phyloP scores from a whole-genome alignment of 2,888 invertebrate genomes.

The Lissonota sp. region DNA sequence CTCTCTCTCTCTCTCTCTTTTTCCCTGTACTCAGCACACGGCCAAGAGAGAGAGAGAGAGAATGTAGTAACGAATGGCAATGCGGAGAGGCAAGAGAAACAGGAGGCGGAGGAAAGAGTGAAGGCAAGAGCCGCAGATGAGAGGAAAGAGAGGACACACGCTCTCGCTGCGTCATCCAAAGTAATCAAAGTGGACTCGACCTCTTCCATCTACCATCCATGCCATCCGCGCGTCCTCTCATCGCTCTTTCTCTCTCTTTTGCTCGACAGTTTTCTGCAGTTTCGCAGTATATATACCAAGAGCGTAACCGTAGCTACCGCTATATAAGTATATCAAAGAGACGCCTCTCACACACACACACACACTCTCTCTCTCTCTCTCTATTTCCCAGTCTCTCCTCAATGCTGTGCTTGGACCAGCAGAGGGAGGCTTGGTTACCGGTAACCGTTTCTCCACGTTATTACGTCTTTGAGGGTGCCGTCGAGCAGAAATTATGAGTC shows the following conservation, averaged over 20 bases:
- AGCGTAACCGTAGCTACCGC: conserved; percentile 63
- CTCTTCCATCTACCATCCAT: conserved; percentile 70
- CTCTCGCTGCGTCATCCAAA: conserved; percentile 74
- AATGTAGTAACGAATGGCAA: neutral
- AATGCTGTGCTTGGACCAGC: conserved; percentile 53
- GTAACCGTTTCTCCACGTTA: conserved; percentile 72
- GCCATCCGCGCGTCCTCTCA: conserved; percentile 57
- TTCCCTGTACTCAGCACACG: neutral
- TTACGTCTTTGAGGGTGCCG: conserved; percentile 79
- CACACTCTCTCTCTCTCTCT: no score
- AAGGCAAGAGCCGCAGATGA: neutral
- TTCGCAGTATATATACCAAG: conserved; percentile 42
- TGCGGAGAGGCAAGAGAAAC: conserved; percentile 30
- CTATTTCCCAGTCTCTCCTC: conserved; percentile 5
- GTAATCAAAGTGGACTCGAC: conserved; percentile 80
- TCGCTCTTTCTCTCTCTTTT: conserved; percentile 32
- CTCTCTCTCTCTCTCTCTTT: no score
- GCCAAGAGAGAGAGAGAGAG: conserved; percentile 2
- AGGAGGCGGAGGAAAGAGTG: neutral
- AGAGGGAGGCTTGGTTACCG: conserved; percentile 64
- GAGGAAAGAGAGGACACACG: conserved; percentile 39
- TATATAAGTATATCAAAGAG: conserved; percentile 81
- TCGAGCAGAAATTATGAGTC: conserved; percentile 81
- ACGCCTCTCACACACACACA: no score
- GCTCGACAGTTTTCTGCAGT: conserved; percentile 54